Percentiles rank a stretch among this genome's conserved stretches.
These are phyloP conservation scores for Halcyon leucocephala DNA, from an alignment of 2,797 vertebrate genomes.

Conservation along the genomic window DNA sequence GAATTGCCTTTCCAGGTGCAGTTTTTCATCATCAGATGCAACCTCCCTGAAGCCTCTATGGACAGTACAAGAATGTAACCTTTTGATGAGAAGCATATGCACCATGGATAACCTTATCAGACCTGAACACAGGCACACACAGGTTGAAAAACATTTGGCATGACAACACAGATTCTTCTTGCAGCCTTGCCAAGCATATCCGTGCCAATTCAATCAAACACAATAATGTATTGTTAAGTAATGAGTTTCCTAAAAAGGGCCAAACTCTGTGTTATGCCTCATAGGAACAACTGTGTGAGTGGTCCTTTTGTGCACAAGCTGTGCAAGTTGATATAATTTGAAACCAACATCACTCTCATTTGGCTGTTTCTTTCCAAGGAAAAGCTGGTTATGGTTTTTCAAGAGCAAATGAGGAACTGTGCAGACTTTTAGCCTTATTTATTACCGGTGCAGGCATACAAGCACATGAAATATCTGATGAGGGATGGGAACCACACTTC, in stretches of 20 bases:
- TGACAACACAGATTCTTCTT: background rate
- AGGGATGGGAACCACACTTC: background rate
- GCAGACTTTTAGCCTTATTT: background rate
- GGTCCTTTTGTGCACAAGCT: conserved; percentile 21
- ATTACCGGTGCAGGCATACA: background rate
- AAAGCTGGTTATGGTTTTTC: background rate
- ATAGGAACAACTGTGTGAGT: conserved; percentile 27
- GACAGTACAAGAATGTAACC: background rate
- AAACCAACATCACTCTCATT: background rate
- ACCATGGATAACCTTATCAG: conserved; percentile 27
- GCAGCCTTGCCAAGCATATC: background rate
- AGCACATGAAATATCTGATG: background rate
- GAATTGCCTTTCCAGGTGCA: background rate
- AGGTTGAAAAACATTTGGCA: conserved; percentile 54
- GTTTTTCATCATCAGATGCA: background rate
- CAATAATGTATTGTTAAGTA: conserved; percentile 52
- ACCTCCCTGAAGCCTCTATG: background rate
- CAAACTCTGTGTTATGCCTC: conserved; percentile 31
- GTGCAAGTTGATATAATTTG: conserved; percentile 36
- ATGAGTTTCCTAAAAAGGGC: conserved; percentile 37
- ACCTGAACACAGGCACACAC: conserved; percentile 3
- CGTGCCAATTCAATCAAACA: conserved; percentile 19
- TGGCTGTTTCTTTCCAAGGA: background rate
- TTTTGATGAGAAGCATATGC: conserved; percentile 18
- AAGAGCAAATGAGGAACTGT: background rate